Evolutionary conservation across 2,888 invertebrate genomes (phyloP).

Genomic region (Coelogynopora nodosa): DNA sequence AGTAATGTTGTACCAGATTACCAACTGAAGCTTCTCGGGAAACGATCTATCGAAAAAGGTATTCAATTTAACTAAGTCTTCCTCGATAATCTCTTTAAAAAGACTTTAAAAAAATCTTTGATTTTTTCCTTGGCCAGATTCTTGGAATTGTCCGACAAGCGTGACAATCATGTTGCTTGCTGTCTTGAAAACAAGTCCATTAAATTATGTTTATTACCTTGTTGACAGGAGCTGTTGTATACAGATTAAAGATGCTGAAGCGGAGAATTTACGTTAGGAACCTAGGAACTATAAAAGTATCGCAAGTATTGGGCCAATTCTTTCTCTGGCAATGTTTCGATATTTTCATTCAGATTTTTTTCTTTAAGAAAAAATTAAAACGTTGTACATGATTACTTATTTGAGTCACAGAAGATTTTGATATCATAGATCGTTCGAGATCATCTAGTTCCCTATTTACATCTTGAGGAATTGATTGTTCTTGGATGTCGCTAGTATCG

Average conservation of each 20-base stretch:
- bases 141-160: conserved; percentile 28
- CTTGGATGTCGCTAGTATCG: neutral
- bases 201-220: neutral
- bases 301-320: conserved; percentile 17
- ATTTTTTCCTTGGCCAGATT: neutral
- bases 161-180: conserved; percentile 24
- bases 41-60: conserved; percentile 22
- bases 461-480: neutral
- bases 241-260: conserved; percentile 28
- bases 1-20: conserved; percentile 27
- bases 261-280: neutral
- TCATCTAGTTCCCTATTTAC: neutral
- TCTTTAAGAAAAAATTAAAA: conserved; percentile 24
- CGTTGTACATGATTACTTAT: neutral
- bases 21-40: conserved; percentile 28
- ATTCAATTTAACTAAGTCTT: conserved; percentile 20
- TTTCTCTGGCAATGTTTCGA: conserved; percentile 28
- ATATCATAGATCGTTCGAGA: conserved; percentile 16
- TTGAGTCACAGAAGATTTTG: conserved; percentile 23
- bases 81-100: conserved; percentile 19
- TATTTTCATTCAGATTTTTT: conserved; percentile 28
- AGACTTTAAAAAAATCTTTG: neutral
- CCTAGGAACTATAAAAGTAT: neutral
- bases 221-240: conserved; percentile 19
- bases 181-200: conserved; percentile 20